Evolutionary conservation across 2,113 vertebrate species (phyloP), one percentile per base, ranked within the genome.

Genomic region (Syngnathus scovelli): DNA sequence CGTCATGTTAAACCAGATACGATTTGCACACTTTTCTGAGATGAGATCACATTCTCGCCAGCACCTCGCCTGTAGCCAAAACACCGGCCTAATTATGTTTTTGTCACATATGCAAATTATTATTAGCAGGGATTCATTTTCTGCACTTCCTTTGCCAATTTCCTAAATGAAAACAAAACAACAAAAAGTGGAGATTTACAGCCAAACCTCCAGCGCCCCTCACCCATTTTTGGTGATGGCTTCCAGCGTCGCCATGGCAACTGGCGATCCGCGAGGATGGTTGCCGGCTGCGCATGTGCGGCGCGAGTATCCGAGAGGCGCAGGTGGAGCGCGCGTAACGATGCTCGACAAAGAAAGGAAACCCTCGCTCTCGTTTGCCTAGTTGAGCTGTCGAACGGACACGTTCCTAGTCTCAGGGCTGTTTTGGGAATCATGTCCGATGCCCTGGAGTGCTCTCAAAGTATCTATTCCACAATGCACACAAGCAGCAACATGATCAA

Each of bases 281-380:
- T 83, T 82, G 80, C 82, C 78, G 87, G 82, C 79, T 75, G 79
- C 83, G 85, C 91, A 92, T 89, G 89, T 91, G 91, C 88, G 87
- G 87, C 87, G 85, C 87, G 89, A 91, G 90, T 87, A 90, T 81
- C 82, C 78, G 76, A 85, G 83, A 86, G 88, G 85, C 89, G 88
- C 91, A 92, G 90, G 89, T 92, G 91, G 89, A 87, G 86, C 88
- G 85, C 87, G 90, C 91, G 90, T 87, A 90, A 91, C 88, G 88
- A 89, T 73, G 64, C 78, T 43, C 33, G 37, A 64, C 74, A 67
- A 74, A 75, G 15, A 78, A 75, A 75, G 48, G 70, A 75, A 70
- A 69, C 78, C 82, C 75, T 75, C 79, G 84, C 82, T 84, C 82
- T 84, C 89, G 87, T 83, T 82, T 90, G 86, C 90, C 88, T 44